Conservation (phyloP, 2,888 invertebrate genomes). For the Fabriciana adippe region DNA sequence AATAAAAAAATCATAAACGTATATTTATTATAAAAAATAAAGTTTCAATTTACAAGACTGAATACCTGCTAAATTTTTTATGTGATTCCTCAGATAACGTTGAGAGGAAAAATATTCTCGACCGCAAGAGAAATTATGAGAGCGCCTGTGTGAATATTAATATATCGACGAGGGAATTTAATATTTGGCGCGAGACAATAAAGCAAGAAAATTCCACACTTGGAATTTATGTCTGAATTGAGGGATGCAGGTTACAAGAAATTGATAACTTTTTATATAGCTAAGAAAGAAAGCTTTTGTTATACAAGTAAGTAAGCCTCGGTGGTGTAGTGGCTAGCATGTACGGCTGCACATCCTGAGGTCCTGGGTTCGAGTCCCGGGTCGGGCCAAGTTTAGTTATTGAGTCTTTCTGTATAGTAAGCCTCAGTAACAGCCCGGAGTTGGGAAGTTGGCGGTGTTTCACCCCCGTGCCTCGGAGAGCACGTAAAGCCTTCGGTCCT, state of each 20-base stretch:
- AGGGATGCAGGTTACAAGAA: conserved; percentile 45
- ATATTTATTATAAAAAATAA: not conserved
- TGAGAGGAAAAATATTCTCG: conserved; percentile 53
- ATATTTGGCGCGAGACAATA: conserved; percentile 66
- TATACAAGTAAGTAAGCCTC: not conserved
- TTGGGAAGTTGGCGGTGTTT: no score
- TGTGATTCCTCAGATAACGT: conserved; percentile 55
- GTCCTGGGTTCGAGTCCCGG: no score
- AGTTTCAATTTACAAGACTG: conserved; percentile 5
- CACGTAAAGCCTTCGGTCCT: no score
- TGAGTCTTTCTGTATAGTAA: no score
- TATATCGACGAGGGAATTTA: conserved; percentile 63
- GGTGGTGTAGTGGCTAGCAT: no score
- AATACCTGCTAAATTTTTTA: conserved; percentile 16
- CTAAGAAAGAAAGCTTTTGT: not conserved
- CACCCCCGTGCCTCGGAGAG: no score
- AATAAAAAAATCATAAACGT: not conserved
- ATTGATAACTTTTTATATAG: not conserved
- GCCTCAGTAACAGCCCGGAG: no score
- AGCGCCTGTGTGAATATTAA: conserved; percentile 59
- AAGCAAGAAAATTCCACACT: conserved; percentile 50
- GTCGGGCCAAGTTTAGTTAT: no score
- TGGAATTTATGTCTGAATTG: conserved; percentile 62
- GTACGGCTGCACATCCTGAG: no score
- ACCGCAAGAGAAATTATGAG: conserved; percentile 50